Evolutionary conservation across 2,113 vertebrate species (phyloP).

Genomic region (Oryctolagus cuniculus): mOryCun1.1 NC_091448.1:55190501-55191000

Average conservation of each 20-base stretch:
- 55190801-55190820: background rate
- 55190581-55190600: background rate
- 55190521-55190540: background rate
- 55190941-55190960: no score
- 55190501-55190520: background rate
- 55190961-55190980: no score
- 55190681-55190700: background rate
- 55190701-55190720: background rate
- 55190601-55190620: background rate
- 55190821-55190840: background rate
- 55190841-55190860: no score
- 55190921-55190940: no score
- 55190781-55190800: background rate
- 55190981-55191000: no score
- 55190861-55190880: no score
- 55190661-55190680: conserved; percentile 13
- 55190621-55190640: background rate
- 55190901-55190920: no score
- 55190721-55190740: conserved; percentile 42
- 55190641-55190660: conserved; percentile 30
- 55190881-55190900: no score
- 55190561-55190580: background rate
- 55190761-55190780: background rate
- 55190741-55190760: conserved; percentile 12
- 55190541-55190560: background rate